These are phyloP conservation scores for Antechinus stuartii DNA, from an alignment of 2,113 vertebrate genomes.

Conservation along the genomic window DNA sequence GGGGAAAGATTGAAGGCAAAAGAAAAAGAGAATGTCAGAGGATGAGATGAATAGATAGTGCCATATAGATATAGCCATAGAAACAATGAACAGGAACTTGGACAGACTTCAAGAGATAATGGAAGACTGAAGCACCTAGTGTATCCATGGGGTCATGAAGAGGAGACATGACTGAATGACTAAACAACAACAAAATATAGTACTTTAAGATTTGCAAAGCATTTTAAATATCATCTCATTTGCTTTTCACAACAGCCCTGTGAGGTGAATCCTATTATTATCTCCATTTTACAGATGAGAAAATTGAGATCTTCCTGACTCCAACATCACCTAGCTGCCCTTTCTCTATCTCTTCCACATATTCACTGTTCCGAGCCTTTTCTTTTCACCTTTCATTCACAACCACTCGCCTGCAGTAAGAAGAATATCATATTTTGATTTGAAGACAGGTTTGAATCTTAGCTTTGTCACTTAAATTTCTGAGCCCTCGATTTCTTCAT, in stretches of 20 bases:
- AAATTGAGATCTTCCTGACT: background rate
- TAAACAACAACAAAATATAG: background rate
- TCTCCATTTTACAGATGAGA: background rate
- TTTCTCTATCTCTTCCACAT: background rate
- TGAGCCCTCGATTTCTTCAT: background rate
- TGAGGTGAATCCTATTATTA: background rate
- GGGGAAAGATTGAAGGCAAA: background rate
- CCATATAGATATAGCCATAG: background rate
- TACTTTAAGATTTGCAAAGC: background rate
- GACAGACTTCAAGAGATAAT: background rate
- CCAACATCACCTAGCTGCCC: background rate
- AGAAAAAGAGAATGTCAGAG: background rate
- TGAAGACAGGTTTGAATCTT: background rate
- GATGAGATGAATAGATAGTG: background rate
- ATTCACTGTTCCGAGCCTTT: background rate
- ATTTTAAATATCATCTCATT: background rate
- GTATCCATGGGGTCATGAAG: background rate
- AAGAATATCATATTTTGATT: background rate
- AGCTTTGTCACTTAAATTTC: background rate
- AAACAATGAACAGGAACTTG: background rate
- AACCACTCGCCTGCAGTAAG: background rate
- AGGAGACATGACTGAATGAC: background rate
- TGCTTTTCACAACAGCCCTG: background rate
- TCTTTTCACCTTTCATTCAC: background rate
- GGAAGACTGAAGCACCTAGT: background rate